Base-by-base conservation (phyloP, 2,113 vertebrate species). In the Gadus chalcogrammus region DNA sequence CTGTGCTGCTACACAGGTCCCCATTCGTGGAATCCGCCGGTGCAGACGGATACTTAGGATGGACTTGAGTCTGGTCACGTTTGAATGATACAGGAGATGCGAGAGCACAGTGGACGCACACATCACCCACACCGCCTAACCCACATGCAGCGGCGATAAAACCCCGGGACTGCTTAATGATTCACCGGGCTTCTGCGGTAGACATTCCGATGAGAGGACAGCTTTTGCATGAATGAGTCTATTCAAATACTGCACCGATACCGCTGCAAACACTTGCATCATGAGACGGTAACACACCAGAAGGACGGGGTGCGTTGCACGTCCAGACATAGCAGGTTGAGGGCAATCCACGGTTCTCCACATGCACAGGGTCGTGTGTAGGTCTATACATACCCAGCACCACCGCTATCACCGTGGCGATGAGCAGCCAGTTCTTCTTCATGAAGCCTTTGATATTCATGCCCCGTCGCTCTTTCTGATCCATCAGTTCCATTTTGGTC, bases 381-480 rank as follows among this genome's bases (percentile, higher is more conserved):
- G 31, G 31, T 35, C 76, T 74, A 24, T 24, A 87, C 95, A 89
- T 92, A 98, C 96, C 96, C 75, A 95, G 76, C 69, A 96, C 68
- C 88, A 98, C 95, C 0, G 96, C 92, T 0, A 85, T 61, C 71
- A 97, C 83, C 11, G 96, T 97, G 86, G 93, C 90, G 12, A 97
- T 89, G 15, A 97, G 94, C 0, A 97, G 91, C 94, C 95, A 97
- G 73, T 98, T 96, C 71, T 84, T 95, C 92, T 65, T 93, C 84
- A 97, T 74, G 72, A 93, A 88, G 80, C 89, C 85, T 74, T 79
- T 93, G 68, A 90, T 87, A 84, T 91, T 85, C 68, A 83, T 81
- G 53, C 88, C 82, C 61, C 89, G 92, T 78, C 83, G 82, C 80
- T 88, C 73, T 66, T 88, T 84, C 77, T 91, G 93, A 74, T 90